Evolutionary conservation across 2,797 vertebrate species (phyloP), one percentile per base, ranked within the genome.

Genomic region (Chloroceryle amazona): DNA sequence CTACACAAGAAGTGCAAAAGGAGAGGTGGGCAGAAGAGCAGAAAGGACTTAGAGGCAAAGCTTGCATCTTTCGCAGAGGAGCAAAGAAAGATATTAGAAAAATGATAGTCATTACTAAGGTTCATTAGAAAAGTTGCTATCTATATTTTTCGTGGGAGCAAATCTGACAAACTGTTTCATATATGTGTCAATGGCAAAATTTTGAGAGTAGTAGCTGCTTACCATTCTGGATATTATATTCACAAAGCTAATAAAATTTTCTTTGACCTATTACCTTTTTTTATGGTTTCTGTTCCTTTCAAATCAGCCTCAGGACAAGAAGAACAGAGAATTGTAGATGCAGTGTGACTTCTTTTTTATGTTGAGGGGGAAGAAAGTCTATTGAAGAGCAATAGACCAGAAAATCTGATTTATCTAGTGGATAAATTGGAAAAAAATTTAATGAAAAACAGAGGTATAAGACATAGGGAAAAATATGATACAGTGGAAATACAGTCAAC

Each of bases 341-440:
- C 9, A 76, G 26, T 60, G 35, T 63, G 16, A 51, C 12, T 26
- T 67, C 60, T 57, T 78, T 81, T 49, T 72, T 20, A 16, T 55
- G 1, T 35, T 86, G 23, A 74, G 21, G 5, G 29, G 25, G 22
- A 55, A 90, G 21, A 73, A 14, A 71, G 14, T 61, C 8, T 86
- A 44, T 16, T 84, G 70, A 81, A 86, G 25, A 92, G 31, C 35
- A 74, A 52, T 37, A 83, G 61, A 91, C 10, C 15, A 41, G 22
- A 95, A 93, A 90, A 95, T 57, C 14, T 58, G 65, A 86, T 78
- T 86, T 86, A 71, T 91, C 47, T 74, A 60, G 47, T 52, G 28
- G 35, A 71, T 63, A 78, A 81, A 81, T 28, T 84, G 70, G 39
- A 84, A 91, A 31, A 78, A 92, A 86, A 95, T 54, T 5, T 52